phyloP scores from a whole-genome alignment of 2,113 vertebrate genomes.

The Penelope pileata region DNA sequence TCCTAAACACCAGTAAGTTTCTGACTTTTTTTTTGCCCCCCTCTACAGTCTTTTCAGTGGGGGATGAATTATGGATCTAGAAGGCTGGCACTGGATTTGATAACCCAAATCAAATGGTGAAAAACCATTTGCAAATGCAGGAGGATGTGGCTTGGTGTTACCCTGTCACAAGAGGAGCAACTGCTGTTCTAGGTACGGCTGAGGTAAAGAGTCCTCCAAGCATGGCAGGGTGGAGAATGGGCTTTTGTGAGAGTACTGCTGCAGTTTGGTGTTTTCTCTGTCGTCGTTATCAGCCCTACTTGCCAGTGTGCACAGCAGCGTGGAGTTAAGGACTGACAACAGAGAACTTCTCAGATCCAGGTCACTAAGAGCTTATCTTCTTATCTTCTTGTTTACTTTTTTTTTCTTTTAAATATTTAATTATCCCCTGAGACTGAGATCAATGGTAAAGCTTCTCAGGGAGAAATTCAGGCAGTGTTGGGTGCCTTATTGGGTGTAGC shows the following conservation, averaged over 20 bases:
- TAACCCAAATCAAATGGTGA: background rate
- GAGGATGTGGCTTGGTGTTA: background rate
- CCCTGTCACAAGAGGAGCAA: background rate
- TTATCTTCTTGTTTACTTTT: background rate
- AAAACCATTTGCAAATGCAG: background rate
- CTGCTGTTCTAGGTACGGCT: background rate
- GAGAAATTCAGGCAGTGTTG: background rate
- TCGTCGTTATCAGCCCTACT: background rate
- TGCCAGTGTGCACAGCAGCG: background rate
- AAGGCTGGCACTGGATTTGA: background rate
- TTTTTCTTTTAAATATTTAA: background rate
- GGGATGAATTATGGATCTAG: background rate
- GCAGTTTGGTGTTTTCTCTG: background rate
- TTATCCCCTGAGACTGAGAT: background rate
- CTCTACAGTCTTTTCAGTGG: background rate
- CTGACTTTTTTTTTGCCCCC: background rate
- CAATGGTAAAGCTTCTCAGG: background rate
- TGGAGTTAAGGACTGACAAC: background rate
- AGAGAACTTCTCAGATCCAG: background rate
- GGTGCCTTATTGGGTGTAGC: too few relatives aligned
- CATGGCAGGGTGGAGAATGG: background rate
- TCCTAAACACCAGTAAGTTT: background rate
- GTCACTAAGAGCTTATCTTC: background rate
- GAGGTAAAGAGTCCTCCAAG: background rate
- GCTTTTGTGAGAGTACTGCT: background rate